Base-by-base conservation (phyloP, 2,113 vertebrate species). In the Colius striatus region DNA sequence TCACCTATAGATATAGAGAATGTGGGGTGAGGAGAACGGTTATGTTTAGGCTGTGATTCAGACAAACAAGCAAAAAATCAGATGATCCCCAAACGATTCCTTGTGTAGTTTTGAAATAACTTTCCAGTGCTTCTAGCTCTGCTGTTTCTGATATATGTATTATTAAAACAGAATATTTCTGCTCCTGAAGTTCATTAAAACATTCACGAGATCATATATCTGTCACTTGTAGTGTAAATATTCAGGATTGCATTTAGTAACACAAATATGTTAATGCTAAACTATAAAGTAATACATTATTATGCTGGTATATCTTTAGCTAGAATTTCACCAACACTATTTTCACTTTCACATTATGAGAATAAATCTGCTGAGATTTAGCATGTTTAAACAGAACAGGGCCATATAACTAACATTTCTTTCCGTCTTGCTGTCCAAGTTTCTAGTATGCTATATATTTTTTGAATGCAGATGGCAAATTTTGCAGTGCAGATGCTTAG, bases 11-110 rank as follows among this genome's bases (percentile, higher is more conserved):
- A 41, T 41, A 12, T 41, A 12, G 38, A 9, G 12, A 55, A 1
- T 84, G 57, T 82, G 78, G 23, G 67, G 9, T 43, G 73, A 61
- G 25, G 21, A 83, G 30, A n/a, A 60, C 4, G 2, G 61, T 68
- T 94, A 65, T 67, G 63, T 89, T 95, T 92, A 82, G 54, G 15
- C 43, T 82, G 45, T 91, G 74, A 83, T 87, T 89, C 77, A 95
- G 60, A 76, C 55, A 58, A 34, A 20, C 63, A 66, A 55, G 32
- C 0, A 1, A 92, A 91, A 85, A 89, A 66, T 68, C 60, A 93
- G n/a, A 54, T 85, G 26, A 74, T 2, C 20, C 27, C 55, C 41
- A 48, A 63, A 61, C 65, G 88, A 32, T 61, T 83, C 15, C 32
- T 50, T 48, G 32, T 51, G 27, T 78, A 38, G 60, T 83, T 95